Evolutionary conservation across 2,888 invertebrate species (phyloP), one percentile per base, ranked within the genome.

Genomic region (Hemicrepidius hirtus): DNA sequence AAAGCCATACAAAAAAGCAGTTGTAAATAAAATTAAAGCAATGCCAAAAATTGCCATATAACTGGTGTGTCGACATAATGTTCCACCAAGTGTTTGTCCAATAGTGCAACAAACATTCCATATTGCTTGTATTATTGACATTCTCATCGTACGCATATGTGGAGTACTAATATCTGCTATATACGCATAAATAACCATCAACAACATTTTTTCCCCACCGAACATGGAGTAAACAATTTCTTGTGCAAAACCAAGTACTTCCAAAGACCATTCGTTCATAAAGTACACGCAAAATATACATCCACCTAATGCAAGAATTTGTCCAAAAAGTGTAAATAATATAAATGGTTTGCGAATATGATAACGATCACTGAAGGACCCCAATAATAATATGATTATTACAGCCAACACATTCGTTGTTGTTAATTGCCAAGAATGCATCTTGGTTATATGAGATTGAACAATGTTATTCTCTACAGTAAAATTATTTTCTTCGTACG

Each of bases 61-160:
- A 16, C 84, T 85, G 20, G 83, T 77, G 16, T 73, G 18, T 0
- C 72, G 71, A 66, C 83, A 85, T 12, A 85, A 69, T 28, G 81
- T 74, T n/a, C 83, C 86, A 72, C 84, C 83, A 18, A 85, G 78
- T 6, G 81, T 77, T 64, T 84, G 84, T 6, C 79, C 80, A 0
- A 82, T 73, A 0, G 84, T 82, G 3, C 76, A 71, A 46, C 79
- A 80, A 41, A 82, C 74, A 50, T 82, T 84, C 5, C 85, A 77
- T 3, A 84, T 81, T 32, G 85, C 85, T 76, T 86, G 85, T 12
- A 91, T 87, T 13, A 91, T 80, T 12, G 91, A 92, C 50, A 92
- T 87, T 79, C 92, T 86, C 57, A 92, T 87, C 0, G 92, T 92
- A 24, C 92, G 86, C 75, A 89, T 87, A 77, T 91, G 89, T 20